Conservation (phyloP, 1,140 invertebrate genomes). For the Pseudomyrmex concolor region DNA sequence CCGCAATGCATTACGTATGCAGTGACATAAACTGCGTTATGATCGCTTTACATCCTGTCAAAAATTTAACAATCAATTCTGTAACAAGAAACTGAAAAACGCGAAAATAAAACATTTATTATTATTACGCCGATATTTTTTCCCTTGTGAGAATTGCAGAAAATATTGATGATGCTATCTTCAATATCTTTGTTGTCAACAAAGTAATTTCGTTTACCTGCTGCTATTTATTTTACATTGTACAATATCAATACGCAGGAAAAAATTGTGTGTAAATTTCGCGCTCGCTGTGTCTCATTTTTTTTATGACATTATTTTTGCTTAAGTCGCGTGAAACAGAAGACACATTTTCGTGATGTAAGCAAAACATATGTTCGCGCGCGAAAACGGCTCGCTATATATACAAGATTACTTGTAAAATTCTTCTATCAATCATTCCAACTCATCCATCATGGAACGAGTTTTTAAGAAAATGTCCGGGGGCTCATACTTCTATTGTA, state of each 20-base stretch:
- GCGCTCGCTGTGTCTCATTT: no score
- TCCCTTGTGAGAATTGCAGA: no score
- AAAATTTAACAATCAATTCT: conserved; percentile 36
- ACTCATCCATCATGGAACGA: conserved; percentile 24
- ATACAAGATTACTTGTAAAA: conserved; percentile 55
- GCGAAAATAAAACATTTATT: conserved; percentile 2
- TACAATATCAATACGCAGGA: no score
- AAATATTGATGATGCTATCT: not conserved
- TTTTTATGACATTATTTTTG: no score
- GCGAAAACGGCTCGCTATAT: conserved; percentile 14
- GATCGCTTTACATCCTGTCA: not conserved
- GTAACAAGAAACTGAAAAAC: not conserved
- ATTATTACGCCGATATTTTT: not conserved
- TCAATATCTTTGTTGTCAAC: not conserved
- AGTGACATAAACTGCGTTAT: conserved; percentile 39
- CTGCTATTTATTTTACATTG: no score
- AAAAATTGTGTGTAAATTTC: no score
- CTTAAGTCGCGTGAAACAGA: no score
- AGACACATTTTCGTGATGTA: no score
- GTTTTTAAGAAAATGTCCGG: conserved; percentile 13
- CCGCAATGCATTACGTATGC: conserved; percentile 37
- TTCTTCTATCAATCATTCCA: conserved; percentile 63
- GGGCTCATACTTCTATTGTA: not conserved
- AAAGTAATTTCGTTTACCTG: not conserved
- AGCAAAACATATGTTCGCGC: not conserved